Evolutionary conservation across 2,797 vertebrate genomes (phyloP).

Genomic region (Delichon dasypus): DNA sequence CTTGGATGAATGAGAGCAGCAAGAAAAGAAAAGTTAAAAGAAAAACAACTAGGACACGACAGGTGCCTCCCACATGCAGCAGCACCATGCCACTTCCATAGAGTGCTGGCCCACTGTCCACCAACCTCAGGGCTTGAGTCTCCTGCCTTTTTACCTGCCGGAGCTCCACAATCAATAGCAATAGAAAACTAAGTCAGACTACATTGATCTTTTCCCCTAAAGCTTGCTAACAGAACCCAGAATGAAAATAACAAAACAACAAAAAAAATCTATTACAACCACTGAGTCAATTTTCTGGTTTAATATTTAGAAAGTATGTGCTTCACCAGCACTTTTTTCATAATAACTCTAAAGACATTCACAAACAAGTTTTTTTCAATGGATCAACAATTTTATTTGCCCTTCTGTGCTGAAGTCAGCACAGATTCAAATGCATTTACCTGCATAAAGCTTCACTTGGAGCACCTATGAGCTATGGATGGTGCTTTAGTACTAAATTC

Average conservation of each 20-base stretch:
- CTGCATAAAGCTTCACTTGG: background rate
- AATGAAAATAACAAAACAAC: background rate
- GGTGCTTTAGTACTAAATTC: background rate
- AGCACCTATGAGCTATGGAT: background rate
- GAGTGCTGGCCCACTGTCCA: background rate
- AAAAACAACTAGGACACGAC: background rate
- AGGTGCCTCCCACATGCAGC: background rate
- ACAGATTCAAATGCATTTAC: background rate
- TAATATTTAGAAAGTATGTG: background rate
- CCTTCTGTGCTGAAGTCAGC: background rate
- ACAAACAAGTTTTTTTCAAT: background rate
- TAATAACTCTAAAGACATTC: background rate
- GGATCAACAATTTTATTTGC: background rate
- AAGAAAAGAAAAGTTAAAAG: background rate
- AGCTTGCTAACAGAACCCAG: background rate
- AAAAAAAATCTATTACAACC: background rate
- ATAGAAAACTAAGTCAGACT: background rate
- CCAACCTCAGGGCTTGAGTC: background rate
- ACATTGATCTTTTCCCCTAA: background rate
- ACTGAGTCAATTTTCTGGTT: background rate
- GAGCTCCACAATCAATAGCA: background rate
- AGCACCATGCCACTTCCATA: background rate
- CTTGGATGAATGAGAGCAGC: rapidly evolving
- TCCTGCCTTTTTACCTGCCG: background rate
- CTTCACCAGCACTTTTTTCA: background rate